Conservation (phyloP, 2,888 invertebrate species). For the Megastigmus dorsalis region DNA sequence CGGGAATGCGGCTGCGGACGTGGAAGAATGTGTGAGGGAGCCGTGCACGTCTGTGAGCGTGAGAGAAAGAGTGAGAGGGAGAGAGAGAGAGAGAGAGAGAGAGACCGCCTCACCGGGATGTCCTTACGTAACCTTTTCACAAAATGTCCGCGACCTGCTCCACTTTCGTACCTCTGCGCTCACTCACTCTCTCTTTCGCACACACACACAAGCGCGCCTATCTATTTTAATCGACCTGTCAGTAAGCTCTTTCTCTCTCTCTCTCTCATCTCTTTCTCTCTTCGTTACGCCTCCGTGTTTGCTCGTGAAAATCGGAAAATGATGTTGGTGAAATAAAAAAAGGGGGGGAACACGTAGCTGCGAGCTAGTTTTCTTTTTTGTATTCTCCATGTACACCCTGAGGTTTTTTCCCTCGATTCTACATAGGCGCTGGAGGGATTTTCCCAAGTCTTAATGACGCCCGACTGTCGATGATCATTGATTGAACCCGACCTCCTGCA, state of each 20-base stretch:
- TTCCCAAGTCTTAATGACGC: background rate
- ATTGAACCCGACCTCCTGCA: no score
- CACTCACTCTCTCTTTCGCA: background rate
- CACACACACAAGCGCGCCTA: background rate
- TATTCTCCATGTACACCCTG: background rate
- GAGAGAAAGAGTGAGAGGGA: no score
- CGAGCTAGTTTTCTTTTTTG: background rate
- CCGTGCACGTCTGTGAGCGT: no score
- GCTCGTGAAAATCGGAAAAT: background rate
- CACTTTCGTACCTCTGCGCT: background rate
- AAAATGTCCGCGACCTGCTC: constrained; percentile 14
- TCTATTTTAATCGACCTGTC: constrained; percentile 45
- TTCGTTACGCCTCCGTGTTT: background rate
- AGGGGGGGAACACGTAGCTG: background rate
- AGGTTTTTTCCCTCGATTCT: background rate
- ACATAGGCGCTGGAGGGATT: no score
- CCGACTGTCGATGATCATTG: background rate
- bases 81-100: background rate
- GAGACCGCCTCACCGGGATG: constrained; percentile 1
- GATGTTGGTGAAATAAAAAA: background rate
- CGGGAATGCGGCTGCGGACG: constrained; percentile 41
- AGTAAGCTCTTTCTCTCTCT: background rate
- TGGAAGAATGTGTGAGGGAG: constrained; percentile 1
- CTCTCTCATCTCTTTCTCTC: no score
- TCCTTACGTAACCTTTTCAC: constrained; percentile 43